Percentiles rank a stretch among this genome's conserved stretches.
phyloP scores from a whole-genome alignment of 2,888 invertebrate species.

The Trichopoda pennipes region DNA sequence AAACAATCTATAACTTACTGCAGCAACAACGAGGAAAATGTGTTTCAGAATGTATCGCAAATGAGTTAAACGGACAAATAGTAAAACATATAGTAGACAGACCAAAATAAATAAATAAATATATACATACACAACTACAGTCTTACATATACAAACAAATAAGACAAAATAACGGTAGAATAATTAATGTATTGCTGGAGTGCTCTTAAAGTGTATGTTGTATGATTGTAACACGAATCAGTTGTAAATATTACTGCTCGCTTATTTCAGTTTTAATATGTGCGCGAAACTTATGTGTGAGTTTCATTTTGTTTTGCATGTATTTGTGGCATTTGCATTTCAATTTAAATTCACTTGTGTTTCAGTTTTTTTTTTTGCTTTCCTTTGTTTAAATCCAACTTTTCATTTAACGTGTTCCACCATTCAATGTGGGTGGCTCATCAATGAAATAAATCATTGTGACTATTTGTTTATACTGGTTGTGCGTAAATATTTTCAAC shows the following conservation, averaged over 20 bases:
- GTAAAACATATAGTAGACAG: conserved; percentile 16
- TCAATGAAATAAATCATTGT: conserved; percentile 68
- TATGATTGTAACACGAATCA: conserved; percentile 39
- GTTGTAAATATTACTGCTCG: conserved; percentile 39
- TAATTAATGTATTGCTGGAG: not conserved
- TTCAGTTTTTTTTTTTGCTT: conserved; percentile 68
- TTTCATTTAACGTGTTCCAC: conserved; percentile 66
- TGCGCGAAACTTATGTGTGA: conserved; percentile 6
- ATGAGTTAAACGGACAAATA: conserved; percentile 45
- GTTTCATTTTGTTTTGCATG: conserved; percentile 49
- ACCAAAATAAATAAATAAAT: conserved; percentile 17
- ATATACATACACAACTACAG: conserved; percentile 7
- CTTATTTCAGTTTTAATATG: conserved; percentile 33
- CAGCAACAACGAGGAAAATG: conserved; percentile 7
- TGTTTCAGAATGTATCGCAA: conserved; percentile 54
- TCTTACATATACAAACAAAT: not conserved
- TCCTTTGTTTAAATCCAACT: conserved; percentile 58
- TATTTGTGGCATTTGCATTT: conserved; percentile 77
- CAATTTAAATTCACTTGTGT: conserved; percentile 72
- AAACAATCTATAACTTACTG: not conserved
- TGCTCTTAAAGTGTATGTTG: conserved; percentile 29
- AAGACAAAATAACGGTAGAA: not conserved
- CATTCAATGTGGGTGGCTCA: conserved; percentile 66
- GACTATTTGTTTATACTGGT: conserved; percentile 53
- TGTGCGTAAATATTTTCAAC: conserved; percentile 66